Percentiles rank a stretch among this genome's conserved stretches.
Conservation (phyloP, 2,113 vertebrate genomes). For the Spheniscus mendiculus region DNA sequence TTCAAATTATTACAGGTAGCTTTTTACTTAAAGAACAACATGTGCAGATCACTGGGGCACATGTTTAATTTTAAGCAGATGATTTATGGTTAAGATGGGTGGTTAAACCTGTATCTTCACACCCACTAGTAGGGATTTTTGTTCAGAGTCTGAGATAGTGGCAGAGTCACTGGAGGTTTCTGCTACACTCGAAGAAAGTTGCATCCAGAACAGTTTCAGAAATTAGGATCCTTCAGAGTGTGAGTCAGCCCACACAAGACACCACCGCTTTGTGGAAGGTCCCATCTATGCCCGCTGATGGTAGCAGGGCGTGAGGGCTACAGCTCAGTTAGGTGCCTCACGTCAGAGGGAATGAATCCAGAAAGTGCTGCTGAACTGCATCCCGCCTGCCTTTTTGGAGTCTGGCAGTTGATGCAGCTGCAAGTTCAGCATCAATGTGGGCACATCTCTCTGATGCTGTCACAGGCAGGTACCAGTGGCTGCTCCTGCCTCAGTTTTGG, state of each 20-base stretch:
- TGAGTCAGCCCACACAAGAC: background rate
- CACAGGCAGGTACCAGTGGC: background rate
- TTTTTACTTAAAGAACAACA: background rate
- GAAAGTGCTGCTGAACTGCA: background rate
- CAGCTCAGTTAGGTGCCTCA: background rate
- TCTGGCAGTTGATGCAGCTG: background rate
- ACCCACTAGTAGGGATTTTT: background rate
- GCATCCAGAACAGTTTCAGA: background rate
- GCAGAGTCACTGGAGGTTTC: background rate
- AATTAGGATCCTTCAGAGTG: background rate
- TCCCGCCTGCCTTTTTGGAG: background rate
- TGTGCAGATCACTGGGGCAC: background rate
- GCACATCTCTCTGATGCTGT: background rate
- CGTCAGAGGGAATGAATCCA: background rate
- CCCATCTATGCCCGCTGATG: background rate
- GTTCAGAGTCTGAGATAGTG: background rate
- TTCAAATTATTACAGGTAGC: background rate
- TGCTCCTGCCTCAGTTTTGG: background rate
- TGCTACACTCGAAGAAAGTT: background rate
- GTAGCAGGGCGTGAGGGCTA: background rate
- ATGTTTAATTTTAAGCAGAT: background rate
- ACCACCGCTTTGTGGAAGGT: background rate
- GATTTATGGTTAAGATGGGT: background rate
- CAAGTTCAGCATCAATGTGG: fast-evolving
- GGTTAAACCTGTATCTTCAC: background rate